Percentiles rank a stretch among this genome's conserved stretches.
phyloP scores from a whole-genome alignment of 2,113 vertebrate species.

The Podarcis muralis region DNA sequence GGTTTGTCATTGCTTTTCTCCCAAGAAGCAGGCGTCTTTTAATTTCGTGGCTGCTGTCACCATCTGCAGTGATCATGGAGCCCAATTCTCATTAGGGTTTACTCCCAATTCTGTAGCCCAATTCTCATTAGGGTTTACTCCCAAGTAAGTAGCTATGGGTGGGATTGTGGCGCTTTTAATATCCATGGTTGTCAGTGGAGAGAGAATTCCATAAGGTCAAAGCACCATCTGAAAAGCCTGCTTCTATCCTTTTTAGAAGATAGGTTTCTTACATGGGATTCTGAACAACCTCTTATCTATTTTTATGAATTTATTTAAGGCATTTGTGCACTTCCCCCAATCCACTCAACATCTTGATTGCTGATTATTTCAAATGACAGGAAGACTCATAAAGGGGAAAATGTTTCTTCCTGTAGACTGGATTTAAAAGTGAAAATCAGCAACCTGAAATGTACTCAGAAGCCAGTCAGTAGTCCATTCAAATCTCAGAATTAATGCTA shows the following conservation, averaged over 20 bases:
- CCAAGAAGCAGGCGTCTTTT: too few species aligned
- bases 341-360: neutral
- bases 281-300: neutral
- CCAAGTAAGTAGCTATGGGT: neutral
- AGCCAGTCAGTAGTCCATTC: neutral
- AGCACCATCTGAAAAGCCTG: neutral
- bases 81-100: too few species aligned
- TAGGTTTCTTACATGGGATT: neutral
- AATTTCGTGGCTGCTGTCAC: too few species aligned
- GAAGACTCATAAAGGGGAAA: neutral
- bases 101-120: too few species aligned
- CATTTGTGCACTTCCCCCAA: neutral
- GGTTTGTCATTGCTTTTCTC: too few species aligned
- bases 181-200: neutral
- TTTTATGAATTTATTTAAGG: neutral
- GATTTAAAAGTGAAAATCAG: neutral
- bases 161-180: neutral
- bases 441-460: neutral
- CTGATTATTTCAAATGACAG: neutral
- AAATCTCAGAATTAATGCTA: neutral
- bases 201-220: neutral
- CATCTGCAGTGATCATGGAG: too few species aligned
- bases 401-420: neutral
- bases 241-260: neutral
- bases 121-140: too few species aligned